Conservation (phyloP, 2,797 vertebrate genomes). For the Ctenopoma kingsleyae region DNA sequence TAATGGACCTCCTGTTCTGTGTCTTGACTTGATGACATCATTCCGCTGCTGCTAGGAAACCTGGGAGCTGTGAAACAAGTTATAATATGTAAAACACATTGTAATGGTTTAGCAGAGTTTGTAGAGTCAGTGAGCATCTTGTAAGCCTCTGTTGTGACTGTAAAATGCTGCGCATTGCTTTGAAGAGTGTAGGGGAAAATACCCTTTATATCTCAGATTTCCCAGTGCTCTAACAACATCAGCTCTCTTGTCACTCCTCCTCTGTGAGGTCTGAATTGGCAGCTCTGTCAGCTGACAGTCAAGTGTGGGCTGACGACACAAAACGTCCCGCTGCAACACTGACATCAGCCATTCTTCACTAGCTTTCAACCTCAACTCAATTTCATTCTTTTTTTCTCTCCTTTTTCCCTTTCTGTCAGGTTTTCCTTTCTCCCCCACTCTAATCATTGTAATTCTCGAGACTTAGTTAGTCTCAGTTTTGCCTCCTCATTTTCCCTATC, state of each 20-base stretch:
- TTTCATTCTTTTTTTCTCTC: background rate
- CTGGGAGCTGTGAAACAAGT: conserved; percentile 57
- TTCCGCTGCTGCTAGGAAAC: conserved; percentile 37
- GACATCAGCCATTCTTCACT: conserved; percentile 49
- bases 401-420: conserved; percentile 12
- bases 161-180: conserved; percentile 24
- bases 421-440: background rate
- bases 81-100: conserved; percentile 60
- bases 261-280: conserved; percentile 45
- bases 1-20: conserved; percentile 72
- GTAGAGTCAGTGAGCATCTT: conserved; percentile 31
- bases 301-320: conserved; percentile 52
- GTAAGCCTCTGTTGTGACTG: conserved; percentile 34
- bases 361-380: conserved; percentile 17
- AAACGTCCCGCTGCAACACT: conserved; percentile 28
- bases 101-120: conserved; percentile 44
- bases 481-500: conserved; percentile 28
- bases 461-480: conserved; percentile 36
- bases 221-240: conserved; percentile 26
- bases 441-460: conserved; percentile 29
- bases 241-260: conserved; percentile 56
- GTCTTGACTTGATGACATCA: conserved; percentile 73
- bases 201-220: conserved; percentile 19
- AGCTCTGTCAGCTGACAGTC: conserved; percentile 61
- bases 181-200: conserved; percentile 6